Evolutionary conservation across 2,888 invertebrate species (phyloP), one percentile per base, ranked within the genome.

Genomic region (Girardia tigrina): DNA sequence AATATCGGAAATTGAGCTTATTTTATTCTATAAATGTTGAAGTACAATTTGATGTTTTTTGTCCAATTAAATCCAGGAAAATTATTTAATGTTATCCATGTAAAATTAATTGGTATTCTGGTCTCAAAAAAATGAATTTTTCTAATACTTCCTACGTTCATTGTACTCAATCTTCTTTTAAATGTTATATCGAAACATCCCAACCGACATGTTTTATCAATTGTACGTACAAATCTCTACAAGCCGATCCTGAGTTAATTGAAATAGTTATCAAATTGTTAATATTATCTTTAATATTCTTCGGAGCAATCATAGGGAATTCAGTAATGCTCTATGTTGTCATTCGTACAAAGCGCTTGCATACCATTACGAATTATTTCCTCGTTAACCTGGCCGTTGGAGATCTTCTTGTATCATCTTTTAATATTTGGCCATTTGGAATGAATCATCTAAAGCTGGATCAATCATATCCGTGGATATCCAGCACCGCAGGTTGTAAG

Each of bases 331-430:
- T 73, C 29, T 12, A 4, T 20, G 29, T 73, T 26, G 73, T 73
- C 8, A 29, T 29, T 20, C 36, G 73, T 4, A 56, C 29, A 20
- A 73, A 73, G 26, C 73, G 73, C 6, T 29, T 73, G 20, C 73
- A 73, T 29, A 73, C 73, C 12, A 73, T 29, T 20, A 73, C 73
- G 4, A 73, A 73, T 29, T 73, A 73, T 29, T 73, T 73, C 26
- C 26, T 73, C n/a, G 42, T 56, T 20, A 73, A 73, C 23, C 26
- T 73, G 56, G 29, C 73, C n/a, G 20, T 73, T 56, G 42, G 29
- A 56, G 73, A 73, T 23, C 26, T 73, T 8, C 20, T 73, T 20
- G 29, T 73, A 4, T 20, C 73, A 16, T 20, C 70, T 4, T 73
- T 73, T 42, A 73, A 73, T 69, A 42, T 73, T n/a, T 73, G 73